Conservation (phyloP, 2,888 invertebrate genomes). For the Dynastes hyllus region DNA sequence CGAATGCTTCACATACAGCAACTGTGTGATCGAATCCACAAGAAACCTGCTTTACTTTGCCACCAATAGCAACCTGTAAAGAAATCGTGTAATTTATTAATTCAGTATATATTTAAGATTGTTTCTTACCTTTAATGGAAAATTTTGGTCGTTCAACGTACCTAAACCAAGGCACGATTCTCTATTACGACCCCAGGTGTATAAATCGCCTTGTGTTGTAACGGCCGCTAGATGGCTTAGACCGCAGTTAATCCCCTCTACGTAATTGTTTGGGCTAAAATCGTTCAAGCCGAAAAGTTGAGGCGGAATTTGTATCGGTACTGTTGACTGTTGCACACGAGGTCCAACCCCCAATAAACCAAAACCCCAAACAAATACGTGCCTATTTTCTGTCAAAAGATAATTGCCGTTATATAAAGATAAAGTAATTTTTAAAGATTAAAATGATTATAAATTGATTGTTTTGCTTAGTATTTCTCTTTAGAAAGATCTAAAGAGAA, state of each 20-base stretch:
- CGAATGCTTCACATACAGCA: slow-evolving; percentile 83
- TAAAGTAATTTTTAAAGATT: slow-evolving; percentile 29
- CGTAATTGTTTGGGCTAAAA: slow-evolving; percentile 81
- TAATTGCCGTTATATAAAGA: slow-evolving; percentile 57
- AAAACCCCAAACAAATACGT: slow-evolving; percentile 95
- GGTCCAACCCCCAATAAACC: slow-evolving; percentile 95
- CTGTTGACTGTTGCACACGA: slow-evolving; percentile 76
- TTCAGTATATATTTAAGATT: slow-evolving; percentile 3
- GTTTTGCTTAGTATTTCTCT: too few species aligned
- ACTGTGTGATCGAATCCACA: slow-evolving; percentile 93
- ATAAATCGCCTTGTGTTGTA: slow-evolving; percentile 88
- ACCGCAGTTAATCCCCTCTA: slow-evolving; percentile 81
- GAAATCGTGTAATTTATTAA: slow-evolving; percentile 74
- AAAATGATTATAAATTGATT: background rate
- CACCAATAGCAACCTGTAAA: slow-evolving; percentile 86
- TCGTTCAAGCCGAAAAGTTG: slow-evolving; percentile 90
- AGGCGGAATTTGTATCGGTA: slow-evolving; percentile 84
- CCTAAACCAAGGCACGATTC: slow-evolving; percentile 90
- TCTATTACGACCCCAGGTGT: slow-evolving; percentile 93
- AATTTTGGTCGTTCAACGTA: slow-evolving; percentile 85
- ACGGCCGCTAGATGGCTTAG: slow-evolving; percentile 87
- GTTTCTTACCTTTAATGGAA: slow-evolving; percentile 84
- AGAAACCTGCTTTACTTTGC: slow-evolving; percentile 80
- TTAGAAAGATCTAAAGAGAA: background rate
- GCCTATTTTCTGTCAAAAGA: slow-evolving; percentile 78